A percentile compares a stretch with the other conserved stretches of the same genome.
These are phyloP conservation scores for Choreutis nemorana DNA, from an alignment of 2,888 invertebrate genomes.

Conservation along the genomic window DNA sequence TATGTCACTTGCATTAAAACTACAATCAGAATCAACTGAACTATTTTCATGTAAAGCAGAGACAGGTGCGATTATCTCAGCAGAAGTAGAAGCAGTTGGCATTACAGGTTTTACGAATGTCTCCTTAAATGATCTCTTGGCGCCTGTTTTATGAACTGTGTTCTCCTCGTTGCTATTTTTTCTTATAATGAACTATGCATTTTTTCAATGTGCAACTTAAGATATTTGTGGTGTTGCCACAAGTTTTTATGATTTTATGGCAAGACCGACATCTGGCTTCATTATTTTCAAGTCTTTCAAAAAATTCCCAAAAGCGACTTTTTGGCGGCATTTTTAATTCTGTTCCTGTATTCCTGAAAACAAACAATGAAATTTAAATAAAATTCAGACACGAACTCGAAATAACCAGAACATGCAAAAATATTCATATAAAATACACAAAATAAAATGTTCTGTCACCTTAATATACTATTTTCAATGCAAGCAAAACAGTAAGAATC, in stretches of 20 bases:
- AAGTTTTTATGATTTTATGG: constrained; percentile 6
- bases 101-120: constrained; percentile 2
- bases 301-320: constrained; percentile 4
- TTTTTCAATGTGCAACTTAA: constrained; percentile 5
- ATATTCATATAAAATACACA: constrained; percentile 9
- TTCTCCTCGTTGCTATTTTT: constrained; percentile 2
- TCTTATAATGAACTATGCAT: constrained; percentile 3
- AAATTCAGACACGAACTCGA: too few relatives aligned
- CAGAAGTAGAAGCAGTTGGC: constrained; percentile 3
- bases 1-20: too few relatives aligned
- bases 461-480: constrained; percentile 8
- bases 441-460: constrained; percentile 9
- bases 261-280: constrained; percentile 6
- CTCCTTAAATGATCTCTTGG: too few relatives aligned
- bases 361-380: constrained; percentile 2
- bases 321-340: constrained; percentile 4
- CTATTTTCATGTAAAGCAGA: too few relatives aligned
- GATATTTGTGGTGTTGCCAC: constrained; percentile 6
- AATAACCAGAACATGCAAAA: constrained; percentile 3
- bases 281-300: constrained; percentile 4
- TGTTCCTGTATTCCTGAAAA: constrained; percentile 3
- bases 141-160: constrained; percentile 2
- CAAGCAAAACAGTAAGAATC: constrained; percentile 8
- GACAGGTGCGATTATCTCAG: too few relatives aligned
- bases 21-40: too few relatives aligned